These are phyloP conservation scores for Anastrepha ludens DNA, from an alignment of 1,140 invertebrate genomes.

Conservation along the genomic window DNA sequence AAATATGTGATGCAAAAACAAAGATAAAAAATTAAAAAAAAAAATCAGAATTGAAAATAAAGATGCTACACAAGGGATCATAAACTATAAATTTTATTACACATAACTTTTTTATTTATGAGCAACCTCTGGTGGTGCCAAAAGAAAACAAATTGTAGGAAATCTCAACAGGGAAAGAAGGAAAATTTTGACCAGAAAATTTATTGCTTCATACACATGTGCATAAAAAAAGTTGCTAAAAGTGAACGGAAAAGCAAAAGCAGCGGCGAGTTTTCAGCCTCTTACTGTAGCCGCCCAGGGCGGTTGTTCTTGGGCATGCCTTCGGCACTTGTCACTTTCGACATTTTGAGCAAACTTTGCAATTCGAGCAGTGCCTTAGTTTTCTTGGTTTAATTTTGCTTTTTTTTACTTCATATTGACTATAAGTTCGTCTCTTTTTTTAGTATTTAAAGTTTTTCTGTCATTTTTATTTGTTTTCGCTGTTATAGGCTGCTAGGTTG, in stretches of 20 bases:
- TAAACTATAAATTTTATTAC: slow-evolving; percentile 49
- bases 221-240: background rate
- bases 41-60: background rate
- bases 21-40: background rate
- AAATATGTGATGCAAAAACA: background rate
- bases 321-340: slow-evolving; percentile 43
- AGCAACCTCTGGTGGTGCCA: background rate
- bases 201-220: background rate
- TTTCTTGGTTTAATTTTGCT: slow-evolving; percentile 21
- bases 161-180: slow-evolving; percentile 7
- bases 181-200: slow-evolving; percentile 38
- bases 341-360: slow-evolving; percentile 40
- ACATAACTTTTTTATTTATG: slow-evolving; percentile 36
- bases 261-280: slow-evolving; percentile 1
- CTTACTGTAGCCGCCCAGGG: background rate
- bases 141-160: slow-evolving; percentile 12
- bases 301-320: no score
- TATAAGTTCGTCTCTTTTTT: background rate
- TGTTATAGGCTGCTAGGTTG: background rate
- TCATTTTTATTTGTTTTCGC: background rate
- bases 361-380: background rate
- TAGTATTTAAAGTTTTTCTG: background rate
- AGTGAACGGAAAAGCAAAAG: background rate
- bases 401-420: background rate
- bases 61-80: slow-evolving; percentile 6